Base-by-base conservation (phyloP, 2,113 vertebrate species). In the Asarcornis scutulata region DNA sequence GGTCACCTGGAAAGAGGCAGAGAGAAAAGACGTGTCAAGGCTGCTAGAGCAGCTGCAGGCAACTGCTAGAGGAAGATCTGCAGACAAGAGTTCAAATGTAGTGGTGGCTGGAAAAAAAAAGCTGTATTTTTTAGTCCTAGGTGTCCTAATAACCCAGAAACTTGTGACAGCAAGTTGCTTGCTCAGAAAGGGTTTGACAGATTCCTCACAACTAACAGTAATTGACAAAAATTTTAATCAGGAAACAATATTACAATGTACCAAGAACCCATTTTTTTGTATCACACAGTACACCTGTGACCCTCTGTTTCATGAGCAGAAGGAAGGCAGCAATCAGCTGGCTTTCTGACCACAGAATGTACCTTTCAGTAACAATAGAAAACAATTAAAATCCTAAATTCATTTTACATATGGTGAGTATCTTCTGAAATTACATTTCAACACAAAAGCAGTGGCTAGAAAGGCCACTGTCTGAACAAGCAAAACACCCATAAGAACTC, bases 151-250 rank as follows among this genome's bases (percentile, higher is more conserved):
- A 71, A 93, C 67, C 8, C 10, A 63, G 23, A 79, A 88, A 53
- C 20, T 52, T 40, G 46, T 55, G 53, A 60, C 38, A 25, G 21
- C 27, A 58, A 68, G 72, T 44, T 55, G 36, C n/a, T 55, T 42
- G 46, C 63, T 83, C 26, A 38, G 83, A 90, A 80, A 55, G 22
- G 23, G 4, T 40, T 62, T 52, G 58, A 36, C 7, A 79, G 66
- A 78, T 58, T 79, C 69, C 44, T 73, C 69, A 62, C 36, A 75
- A 42, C 69, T 84, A 68, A 92, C 63, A 94, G 66, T 53, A 67
- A 59, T 6, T 32, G 14, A 77, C 22, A 68, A 81, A 81, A 78
- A 14, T 73, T 62, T 87, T 71, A 69, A 89, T 31, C 3, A 23
- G 40, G 58, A 72, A 91, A 64, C 34, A 60, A 68, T 78, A 84